phyloP scores from a whole-genome alignment of 2,113 vertebrate genomes.

The Regulus satrapa region DNA sequence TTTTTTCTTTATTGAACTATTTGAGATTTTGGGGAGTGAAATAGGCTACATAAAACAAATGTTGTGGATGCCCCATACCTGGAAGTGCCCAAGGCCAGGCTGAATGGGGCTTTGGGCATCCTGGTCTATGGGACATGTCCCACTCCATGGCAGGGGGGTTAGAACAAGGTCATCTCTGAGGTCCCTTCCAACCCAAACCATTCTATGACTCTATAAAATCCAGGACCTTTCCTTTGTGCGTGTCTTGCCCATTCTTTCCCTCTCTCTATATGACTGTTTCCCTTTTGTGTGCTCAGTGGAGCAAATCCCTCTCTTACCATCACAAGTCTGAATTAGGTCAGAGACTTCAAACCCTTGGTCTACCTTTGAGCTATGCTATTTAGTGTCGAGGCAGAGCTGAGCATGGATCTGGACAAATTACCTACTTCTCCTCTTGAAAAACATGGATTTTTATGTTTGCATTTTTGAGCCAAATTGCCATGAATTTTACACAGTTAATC shows the following conservation, averaged over 20 bases:
- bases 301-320: background rate
- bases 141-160: background rate
- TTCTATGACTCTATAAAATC: background rate
- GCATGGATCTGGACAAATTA: background rate
- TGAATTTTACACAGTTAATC: background rate
- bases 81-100: background rate
- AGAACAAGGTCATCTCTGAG: accelerated
- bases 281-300: background rate
- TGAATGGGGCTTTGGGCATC: background rate
- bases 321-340: background rate
- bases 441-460: background rate
- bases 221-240: background rate
- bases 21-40: background rate
- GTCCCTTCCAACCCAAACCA: background rate
- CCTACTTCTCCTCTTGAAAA: background rate
- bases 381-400: background rate
- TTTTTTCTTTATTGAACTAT: background rate
- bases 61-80: background rate
- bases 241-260: background rate
- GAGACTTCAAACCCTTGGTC: background rate
- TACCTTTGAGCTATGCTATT: background rate
- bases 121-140: background rate
- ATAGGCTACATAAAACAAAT: background rate
- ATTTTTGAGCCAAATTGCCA: background rate
- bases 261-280: background rate